Evolutionary conservation across 2,113 vertebrate species (phyloP).

Genomic region (Poecile atricapillus): DNA sequence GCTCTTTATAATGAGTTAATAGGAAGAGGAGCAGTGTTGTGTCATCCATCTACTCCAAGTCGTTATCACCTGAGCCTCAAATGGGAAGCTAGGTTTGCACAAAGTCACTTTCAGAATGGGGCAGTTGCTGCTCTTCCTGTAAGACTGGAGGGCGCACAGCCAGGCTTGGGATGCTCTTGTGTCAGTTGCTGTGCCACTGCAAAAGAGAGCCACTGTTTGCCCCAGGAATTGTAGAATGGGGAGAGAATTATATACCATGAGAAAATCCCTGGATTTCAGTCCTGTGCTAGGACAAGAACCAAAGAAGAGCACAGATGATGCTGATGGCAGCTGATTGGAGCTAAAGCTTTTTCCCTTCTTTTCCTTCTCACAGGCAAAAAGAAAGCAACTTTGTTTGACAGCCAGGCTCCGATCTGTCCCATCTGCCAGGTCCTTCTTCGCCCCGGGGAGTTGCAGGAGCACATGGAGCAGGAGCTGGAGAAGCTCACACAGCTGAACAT

Average conservation of each 20-base stretch:
- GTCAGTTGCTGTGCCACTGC: not conserved
- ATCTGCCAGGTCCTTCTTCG: constrained; percentile 97
- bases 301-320: rapidly evolving
- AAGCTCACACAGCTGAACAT: constrained; percentile 89
- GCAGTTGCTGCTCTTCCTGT: not conserved
- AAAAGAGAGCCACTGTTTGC: not conserved
- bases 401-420: constrained; percentile 95
- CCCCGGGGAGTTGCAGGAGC: constrained; percentile 93
- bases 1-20: not conserved
- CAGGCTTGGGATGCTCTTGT: not conserved
- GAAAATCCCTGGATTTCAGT: not conserved
- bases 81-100: not conserved
- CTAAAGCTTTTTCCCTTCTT: not conserved
- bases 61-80: rapidly evolving
- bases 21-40: not conserved
- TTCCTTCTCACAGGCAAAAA: constrained; percentile 87
- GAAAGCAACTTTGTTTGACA: constrained; percentile 97
- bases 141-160: not conserved
- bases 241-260: not conserved
- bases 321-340: not conserved
- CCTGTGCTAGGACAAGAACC: not conserved
- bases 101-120: not conserved
- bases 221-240: rapidly evolving
- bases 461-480: constrained; percentile 98
- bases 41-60: not conserved